Conservation (phyloP, 2,888 invertebrate genomes). For the Pollenia labialis region DNA sequence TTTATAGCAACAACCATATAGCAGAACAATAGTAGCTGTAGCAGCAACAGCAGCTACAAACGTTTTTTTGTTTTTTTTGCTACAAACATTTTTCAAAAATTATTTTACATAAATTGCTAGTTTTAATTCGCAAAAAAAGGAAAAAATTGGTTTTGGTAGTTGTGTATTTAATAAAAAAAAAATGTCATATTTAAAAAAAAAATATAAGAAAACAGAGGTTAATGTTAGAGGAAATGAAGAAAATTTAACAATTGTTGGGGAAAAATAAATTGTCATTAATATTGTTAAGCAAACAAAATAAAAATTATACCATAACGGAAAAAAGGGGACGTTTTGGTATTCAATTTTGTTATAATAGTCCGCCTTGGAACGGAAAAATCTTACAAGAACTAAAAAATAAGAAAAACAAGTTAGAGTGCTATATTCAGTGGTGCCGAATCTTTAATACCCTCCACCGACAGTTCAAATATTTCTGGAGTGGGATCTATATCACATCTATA, state of each 20-base stretch:
- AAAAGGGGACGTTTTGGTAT: neutral
- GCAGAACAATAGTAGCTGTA: slow-evolving; percentile 20
- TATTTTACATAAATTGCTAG: slow-evolving; percentile 60
- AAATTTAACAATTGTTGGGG: slow-evolving; percentile 4
- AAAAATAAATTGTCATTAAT: slow-evolving; percentile 27
- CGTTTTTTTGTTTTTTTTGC: neutral
- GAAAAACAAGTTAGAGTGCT: too few relatives aligned
- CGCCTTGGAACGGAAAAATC: too few relatives aligned
- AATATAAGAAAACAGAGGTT: slow-evolving; percentile 57
- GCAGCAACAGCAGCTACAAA: slow-evolving; percentile 28
- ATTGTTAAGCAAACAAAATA: too few relatives aligned
- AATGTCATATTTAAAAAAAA: slow-evolving; percentile 17
- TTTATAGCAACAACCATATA: neutral
- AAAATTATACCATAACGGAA: too few relatives aligned
- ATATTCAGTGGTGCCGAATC: too few relatives aligned
- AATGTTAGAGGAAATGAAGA: slow-evolving; percentile 60
- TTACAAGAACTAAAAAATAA: too few relatives aligned
- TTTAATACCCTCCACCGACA: too few relatives aligned
- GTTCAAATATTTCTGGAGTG: too few relatives aligned
- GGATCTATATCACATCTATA: too few relatives aligned
- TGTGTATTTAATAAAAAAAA: slow-evolving; percentile 20
- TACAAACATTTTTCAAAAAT: slow-evolving; percentile 11
- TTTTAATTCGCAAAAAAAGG: slow-evolving; percentile 55
- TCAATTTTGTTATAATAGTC: too few relatives aligned
- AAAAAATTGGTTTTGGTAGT: slow-evolving; percentile 10